Conservation (phyloP, 2,113 vertebrate genomes). For the Paracanthobrama guichenoti region DNA sequence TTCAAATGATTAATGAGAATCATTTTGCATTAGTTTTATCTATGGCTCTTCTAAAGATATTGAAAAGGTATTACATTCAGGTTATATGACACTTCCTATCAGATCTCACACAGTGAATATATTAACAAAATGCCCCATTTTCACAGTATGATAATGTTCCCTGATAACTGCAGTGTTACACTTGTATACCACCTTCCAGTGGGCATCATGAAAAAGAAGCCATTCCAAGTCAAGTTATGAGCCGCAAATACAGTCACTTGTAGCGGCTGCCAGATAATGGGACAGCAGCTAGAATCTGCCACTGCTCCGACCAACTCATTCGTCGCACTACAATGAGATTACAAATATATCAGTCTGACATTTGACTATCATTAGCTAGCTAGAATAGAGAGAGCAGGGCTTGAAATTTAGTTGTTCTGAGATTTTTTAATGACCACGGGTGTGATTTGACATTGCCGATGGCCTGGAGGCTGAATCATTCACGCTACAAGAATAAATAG, state of each 20-base stretch:
- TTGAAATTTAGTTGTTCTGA: constrained; percentile 31
- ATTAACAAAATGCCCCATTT: constrained; percentile 13
- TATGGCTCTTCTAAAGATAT: neutral
- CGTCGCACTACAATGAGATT: constrained; percentile 22
- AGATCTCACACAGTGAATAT: neutral
- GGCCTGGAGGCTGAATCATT: constrained; percentile 36
- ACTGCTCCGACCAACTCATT: constrained; percentile 20
- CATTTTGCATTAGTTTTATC: neutral
- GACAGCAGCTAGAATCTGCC: constrained; percentile 30
- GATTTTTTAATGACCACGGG: constrained; percentile 45
- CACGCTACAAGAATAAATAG: constrained; percentile 31
- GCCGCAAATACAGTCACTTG: constrained; percentile 4
- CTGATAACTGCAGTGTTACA: neutral
- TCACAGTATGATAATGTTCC: neutral
- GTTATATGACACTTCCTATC: neutral
- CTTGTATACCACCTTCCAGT: constrained; percentile 21
- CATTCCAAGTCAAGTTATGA: constrained; percentile 25
- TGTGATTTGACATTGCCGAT: constrained; percentile 31
- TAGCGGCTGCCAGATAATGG: constrained; percentile 31
- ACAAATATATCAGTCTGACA: constrained; percentile 49
- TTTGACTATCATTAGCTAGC: constrained; percentile 51
- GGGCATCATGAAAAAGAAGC: neutral
- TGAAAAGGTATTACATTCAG: neutral
- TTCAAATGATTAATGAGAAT: constrained; percentile 7
- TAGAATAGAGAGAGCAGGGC: constrained; percentile 14